Evolutionary conservation across 2,113 vertebrate genomes (phyloP).

Genomic region (Cebidichthys violaceus): DNA sequence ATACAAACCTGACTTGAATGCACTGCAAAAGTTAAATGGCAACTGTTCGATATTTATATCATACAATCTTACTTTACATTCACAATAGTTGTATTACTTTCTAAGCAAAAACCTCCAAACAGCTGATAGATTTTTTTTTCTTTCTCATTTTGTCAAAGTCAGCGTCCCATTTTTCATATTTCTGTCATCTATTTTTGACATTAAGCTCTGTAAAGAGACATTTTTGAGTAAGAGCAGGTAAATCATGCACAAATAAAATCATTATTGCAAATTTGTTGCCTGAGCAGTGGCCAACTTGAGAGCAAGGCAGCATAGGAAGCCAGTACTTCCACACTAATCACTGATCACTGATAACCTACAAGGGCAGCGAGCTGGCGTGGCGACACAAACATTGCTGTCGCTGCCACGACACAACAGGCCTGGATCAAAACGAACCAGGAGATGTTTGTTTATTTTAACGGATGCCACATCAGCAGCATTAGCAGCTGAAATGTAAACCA

Average conservation of each 20-base stretch:
- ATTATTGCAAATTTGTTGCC: constrained; percentile 10
- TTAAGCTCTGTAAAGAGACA: not conserved
- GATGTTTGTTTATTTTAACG: not conserved
- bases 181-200: not conserved
- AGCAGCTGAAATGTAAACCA: not conserved
- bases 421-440: constrained; percentile 10
- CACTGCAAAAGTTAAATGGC: constrained; percentile 1
- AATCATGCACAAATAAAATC: constrained; percentile 6
- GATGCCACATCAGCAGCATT: not conserved
- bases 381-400: constrained; percentile 40
- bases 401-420: constrained; percentile 26
- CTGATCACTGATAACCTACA: constrained; percentile 56
- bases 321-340: constrained; percentile 33
- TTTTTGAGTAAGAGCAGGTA: not conserved
- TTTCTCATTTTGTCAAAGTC: constrained; percentile 26
- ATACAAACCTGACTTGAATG: not conserved
- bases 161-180: constrained; percentile 18
- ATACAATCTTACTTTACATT: constrained; percentile 9
- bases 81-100: not conserved
- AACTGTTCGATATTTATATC: not conserved
- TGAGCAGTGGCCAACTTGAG: constrained; percentile 25
- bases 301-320: constrained; percentile 40
- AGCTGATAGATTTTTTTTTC: not conserved
- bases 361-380: constrained; percentile 29
- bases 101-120: not conserved